phyloP scores from a whole-genome alignment of 2,797 vertebrate genomes.

The Pantherophis alleghaniensis region DNA sequence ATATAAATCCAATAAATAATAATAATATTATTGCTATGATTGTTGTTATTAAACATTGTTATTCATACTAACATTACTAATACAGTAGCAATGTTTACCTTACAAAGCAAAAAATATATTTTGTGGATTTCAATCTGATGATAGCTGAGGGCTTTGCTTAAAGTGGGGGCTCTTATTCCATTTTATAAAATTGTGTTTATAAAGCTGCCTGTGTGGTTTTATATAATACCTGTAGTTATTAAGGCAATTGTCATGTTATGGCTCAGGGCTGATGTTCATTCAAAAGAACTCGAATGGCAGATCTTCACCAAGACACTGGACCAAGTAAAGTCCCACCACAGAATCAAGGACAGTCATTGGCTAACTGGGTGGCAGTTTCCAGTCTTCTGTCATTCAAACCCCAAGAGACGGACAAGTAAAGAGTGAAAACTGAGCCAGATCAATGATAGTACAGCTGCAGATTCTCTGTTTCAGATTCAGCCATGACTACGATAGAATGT shows the following conservation, averaged over 20 bases:
- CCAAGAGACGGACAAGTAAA: neutral
- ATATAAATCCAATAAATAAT: no score
- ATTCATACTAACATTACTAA: neutral
- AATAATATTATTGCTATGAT: neutral
- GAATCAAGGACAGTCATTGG: neutral
- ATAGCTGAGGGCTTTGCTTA: neutral
- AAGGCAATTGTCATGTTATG: neutral
- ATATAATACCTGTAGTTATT: neutral
- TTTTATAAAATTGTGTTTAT: neutral
- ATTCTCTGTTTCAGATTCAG: neutral
- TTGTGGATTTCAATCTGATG: neutral
- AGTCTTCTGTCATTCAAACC: neutral
- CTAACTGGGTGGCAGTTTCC: neutral
- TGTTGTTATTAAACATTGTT: neutral
- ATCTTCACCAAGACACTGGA: neutral
- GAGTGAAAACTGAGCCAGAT: no score
- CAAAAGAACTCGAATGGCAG: neutral
- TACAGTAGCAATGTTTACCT: neutral
- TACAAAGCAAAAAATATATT: neutral
- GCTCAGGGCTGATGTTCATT: neutral
- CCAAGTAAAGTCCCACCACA: neutral
- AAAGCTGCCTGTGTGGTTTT: neutral
- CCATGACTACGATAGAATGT: neutral
- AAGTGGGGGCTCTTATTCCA: neutral
- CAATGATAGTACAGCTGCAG: neutral